Evolutionary conservation across 64 coral and sea anemone species (phyloP).

Genomic region (Montipora sp.): DNA sequence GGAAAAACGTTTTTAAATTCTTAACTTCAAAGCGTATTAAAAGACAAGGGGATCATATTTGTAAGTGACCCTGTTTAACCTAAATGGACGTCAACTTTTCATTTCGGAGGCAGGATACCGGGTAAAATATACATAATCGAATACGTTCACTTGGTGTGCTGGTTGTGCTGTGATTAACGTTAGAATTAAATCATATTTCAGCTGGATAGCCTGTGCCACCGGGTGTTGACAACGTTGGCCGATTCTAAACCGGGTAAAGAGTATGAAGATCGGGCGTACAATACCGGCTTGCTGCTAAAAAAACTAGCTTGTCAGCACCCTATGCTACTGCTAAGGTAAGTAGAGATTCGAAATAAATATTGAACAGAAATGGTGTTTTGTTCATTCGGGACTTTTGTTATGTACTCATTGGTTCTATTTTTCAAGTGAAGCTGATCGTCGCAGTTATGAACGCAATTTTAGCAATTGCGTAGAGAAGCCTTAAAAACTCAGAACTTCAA

Average conservation of each 20-base stretch:
- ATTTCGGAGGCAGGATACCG: no score
- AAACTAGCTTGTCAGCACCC: conserved; percentile 91
- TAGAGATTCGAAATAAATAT: neutral
- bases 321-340: conserved; percentile 81
- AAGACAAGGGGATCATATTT: no score
- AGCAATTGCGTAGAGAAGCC: no score
- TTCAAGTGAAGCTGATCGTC: no score
- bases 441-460: no score
- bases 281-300: conserved; percentile 74
- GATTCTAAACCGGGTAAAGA: conserved; percentile 88
- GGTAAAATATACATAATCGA: neutral
- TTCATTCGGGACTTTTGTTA: neutral
- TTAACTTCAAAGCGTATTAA: no score
- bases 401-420: no score
- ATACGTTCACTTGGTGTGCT: neutral
- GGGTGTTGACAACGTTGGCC: conserved; percentile 75
- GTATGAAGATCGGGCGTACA: conserved; percentile 87
- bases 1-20: no score
- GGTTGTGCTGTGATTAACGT: neutral
- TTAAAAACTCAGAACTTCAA: no score
- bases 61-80: no score
- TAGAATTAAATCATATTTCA: conserved; percentile 5
- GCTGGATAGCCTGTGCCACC: conserved; percentile 91
- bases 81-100: no score
- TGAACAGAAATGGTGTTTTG: neutral